Conservation (phyloP, 2,888 invertebrate genomes). For the Frankliniella fusca region DNA sequence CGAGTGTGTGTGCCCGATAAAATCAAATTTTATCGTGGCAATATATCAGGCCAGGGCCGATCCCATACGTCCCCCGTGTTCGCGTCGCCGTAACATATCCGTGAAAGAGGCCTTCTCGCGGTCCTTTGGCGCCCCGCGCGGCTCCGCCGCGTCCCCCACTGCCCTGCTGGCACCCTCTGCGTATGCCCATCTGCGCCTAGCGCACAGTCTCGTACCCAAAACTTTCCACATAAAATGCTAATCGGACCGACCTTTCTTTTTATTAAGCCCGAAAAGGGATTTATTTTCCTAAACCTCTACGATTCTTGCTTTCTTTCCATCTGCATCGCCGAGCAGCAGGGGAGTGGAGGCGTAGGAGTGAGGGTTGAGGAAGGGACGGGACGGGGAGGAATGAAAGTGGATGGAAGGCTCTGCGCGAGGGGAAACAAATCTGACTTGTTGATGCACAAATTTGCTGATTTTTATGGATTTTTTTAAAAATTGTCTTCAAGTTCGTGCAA, state of each 20-base stretch:
- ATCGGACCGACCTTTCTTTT: background rate
- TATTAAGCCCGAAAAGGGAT: background rate
- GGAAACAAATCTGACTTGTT: no score
- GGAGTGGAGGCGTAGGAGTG: background rate
- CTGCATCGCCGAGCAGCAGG: background rate
- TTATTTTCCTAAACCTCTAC: background rate
- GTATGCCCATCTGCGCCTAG: background rate
- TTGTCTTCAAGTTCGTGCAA: no score
- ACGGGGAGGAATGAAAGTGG: no score
- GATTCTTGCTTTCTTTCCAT: background rate
- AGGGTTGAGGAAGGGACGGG: no score
- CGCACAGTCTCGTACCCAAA: background rate
- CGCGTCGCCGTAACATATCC: constrained; percentile 7
- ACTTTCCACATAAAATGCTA: constrained; percentile 22
- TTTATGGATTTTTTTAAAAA: no score
- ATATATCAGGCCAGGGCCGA: constrained; percentile 2
- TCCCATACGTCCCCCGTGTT: constrained; percentile 21
- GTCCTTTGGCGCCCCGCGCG: background rate
- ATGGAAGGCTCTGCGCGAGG: no score
- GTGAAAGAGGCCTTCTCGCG: background rate
- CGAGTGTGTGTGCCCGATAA: background rate
- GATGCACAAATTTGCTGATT: no score
- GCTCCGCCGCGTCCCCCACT: background rate
- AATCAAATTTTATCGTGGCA: constrained; percentile 25
- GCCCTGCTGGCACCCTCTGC: background rate